phyloP scores from a whole-genome alignment of 2,797 vertebrate genomes.

The Ataeniobius toweri region DNA sequence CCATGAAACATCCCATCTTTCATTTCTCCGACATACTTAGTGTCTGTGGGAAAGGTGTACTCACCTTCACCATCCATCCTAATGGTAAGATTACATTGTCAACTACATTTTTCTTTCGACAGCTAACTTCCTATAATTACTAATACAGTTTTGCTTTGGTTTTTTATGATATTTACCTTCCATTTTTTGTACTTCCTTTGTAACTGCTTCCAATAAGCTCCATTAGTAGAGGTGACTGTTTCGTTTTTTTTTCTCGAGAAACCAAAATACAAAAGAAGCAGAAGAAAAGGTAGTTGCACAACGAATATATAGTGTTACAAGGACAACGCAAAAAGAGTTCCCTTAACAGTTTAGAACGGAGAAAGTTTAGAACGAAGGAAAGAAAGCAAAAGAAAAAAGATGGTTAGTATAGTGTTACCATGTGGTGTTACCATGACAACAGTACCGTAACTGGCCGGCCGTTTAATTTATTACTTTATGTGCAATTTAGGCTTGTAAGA shows the following conservation, averaged over 20 bases:
- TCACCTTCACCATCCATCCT: conserved; percentile 90
- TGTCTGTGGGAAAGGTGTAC: conserved; percentile 85
- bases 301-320: no score
- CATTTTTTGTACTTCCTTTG: conserved; percentile 74
- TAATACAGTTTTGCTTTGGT: background rate
- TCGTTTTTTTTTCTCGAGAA: background rate
- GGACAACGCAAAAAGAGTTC: no score
- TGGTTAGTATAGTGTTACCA: conserved; percentile 51
- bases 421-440: conserved; percentile 67
- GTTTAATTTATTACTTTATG: no score
- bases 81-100: conserved; percentile 2
- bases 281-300: background rate
- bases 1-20: conserved; percentile 94
- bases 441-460: no score
- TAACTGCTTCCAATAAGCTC: conserved; percentile 83
- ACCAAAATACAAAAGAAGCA: background rate
- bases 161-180: conserved; percentile 76
- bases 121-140: background rate
- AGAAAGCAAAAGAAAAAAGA: background rate
- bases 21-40: conserved; percentile 86
- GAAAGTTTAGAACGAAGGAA: no score
- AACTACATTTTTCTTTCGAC: no score
- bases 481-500: no score
- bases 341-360: no score
- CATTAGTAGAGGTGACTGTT: conserved; percentile 65